Evolutionary conservation across 2,888 invertebrate genomes (phyloP).

Genomic region (Gryllus longicercus): DNA sequence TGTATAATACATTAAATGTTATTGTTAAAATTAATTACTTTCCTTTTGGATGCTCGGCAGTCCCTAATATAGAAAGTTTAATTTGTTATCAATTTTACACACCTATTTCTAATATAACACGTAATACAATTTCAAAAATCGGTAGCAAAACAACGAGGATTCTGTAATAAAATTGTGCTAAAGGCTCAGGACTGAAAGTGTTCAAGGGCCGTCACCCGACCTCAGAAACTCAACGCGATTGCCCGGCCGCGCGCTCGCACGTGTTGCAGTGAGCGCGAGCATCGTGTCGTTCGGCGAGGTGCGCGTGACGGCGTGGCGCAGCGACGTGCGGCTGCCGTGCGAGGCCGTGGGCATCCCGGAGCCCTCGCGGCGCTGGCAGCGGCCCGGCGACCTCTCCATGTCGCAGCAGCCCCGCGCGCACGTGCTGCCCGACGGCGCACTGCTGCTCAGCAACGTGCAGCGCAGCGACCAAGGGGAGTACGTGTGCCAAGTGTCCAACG

Average conservation of each 20-base stretch:
- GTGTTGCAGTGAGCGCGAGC: slow-evolving; percentile 40
- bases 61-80: too few relatives aligned
- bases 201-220: too few relatives aligned
- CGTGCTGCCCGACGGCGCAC: slow-evolving; percentile 39
- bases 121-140: too few relatives aligned
- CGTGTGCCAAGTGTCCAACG: slow-evolving; percentile 40
- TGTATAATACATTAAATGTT: too few relatives aligned
- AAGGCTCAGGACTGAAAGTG: too few relatives aligned
- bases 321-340: slow-evolving; percentile 40
- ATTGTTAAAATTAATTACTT: too few relatives aligned
- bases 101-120: too few relatives aligned
- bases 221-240: too few relatives aligned
- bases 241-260: not conserved
- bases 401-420: slow-evolving; percentile 28
- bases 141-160: too few relatives aligned
- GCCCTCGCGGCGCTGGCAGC: slow-evolving; percentile 38
- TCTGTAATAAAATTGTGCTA: too few relatives aligned
- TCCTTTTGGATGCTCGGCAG: too few relatives aligned
- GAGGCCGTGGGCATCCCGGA: slow-evolving; percentile 40
- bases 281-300: slow-evolving; percentile 43
- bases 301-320: slow-evolving; percentile 41
- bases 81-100: too few relatives aligned
- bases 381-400: slow-evolving; percentile 28
- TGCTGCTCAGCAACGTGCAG: slow-evolving; percentile 39
- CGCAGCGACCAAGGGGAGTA: slow-evolving; percentile 42